Percentiles rank a stretch among this genome's conserved stretches.
phyloP scores from a whole-genome alignment of 2,797 vertebrate species.

The Epinephelus awoara region DNA sequence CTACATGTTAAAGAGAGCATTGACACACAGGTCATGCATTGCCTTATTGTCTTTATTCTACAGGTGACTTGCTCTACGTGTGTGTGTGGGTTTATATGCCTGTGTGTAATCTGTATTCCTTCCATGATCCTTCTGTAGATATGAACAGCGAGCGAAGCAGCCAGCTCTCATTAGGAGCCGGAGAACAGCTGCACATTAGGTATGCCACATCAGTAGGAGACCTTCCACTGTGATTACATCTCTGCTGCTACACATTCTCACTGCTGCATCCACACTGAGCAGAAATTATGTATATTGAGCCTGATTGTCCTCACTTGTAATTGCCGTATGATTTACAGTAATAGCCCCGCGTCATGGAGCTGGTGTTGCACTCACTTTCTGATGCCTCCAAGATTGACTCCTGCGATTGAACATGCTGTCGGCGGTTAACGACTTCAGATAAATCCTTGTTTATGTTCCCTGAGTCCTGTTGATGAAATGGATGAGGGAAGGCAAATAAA shows the following conservation, averaged over 20 bases:
- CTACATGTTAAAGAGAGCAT: neutral
- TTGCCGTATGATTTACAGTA: conserved; percentile 51
- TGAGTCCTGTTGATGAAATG: conserved; percentile 42
- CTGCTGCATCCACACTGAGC: conserved; percentile 12
- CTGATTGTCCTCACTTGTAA: conserved; percentile 56
- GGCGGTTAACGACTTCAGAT: conserved; percentile 19
- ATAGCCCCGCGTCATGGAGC: neutral
- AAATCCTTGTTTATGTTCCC: conserved; percentile 38
- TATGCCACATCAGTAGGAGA: conserved; percentile 43
- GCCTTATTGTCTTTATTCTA: neutral
- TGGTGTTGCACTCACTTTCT: neutral
- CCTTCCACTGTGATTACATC: conserved; percentile 62
- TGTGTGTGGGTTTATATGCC: no score
- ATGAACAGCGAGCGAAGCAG: neutral
- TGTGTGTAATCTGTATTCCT: conserved; percentile 11
- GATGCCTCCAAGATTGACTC: conserved; percentile 16
- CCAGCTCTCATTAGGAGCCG: conserved; percentile 35
- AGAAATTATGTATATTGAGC: conserved; percentile 36
- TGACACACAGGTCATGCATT: neutral
- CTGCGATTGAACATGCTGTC: conserved; percentile 7
- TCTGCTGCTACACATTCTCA: conserved; percentile 25
- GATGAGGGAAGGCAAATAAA: conserved; percentile 43
- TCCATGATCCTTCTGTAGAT: neutral
- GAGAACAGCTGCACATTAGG: conserved; percentile 54
- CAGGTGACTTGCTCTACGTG: no score